Base-by-base conservation (phyloP, 2,888 invertebrate genomes). In the Drosophila kanekoi region DNA sequence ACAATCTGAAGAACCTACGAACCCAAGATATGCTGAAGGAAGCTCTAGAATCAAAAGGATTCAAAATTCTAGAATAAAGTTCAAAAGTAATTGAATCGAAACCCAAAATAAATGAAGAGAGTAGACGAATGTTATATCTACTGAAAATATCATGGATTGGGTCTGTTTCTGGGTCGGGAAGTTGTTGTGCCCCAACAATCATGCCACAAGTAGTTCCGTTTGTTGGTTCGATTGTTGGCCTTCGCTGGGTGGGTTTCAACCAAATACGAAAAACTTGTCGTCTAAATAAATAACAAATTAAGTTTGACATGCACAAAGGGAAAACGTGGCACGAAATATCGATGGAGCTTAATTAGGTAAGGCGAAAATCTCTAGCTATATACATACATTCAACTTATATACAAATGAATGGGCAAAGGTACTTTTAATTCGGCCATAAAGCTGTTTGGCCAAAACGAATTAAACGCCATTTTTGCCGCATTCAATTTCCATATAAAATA, bases 141-240 rank as follows among this genome's bases (percentile, higher is more conserved):
- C 28, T 8, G 8, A 0, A 8, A 28, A 28, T 1, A 8, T 8
- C 28, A 28, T 8, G 28, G 5, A 8, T 28, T 28, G 28, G 28
- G 23, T 1, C 23, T 16, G 16, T 13, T 9, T 9, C 3, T 18
- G 38, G 4, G 9, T 14, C 16, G 6, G 32, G 13, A 14, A 32
- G 18, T 37, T 10, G 20, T 37, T 37, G 45, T 13, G 20, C 41
- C 33, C 33, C 40, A 33, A 35, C 28, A 13, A 23, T 53, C 56
- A 58, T 33, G 20, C 58, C 58, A 20, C 23, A 47, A 66, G 63
- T 68, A 38, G 44, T 28, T 32, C 28, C 47, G 68, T 72, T 83
- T 86, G 82, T 85, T 86, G 76, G 80, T 82, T 83, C 86, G 85
- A 82, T 82, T 81, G 49, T 49, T 66, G 44, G 37, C 54, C 47